Conservation (phyloP, 2,113 vertebrate species). For the Vidua macroura region DNA sequence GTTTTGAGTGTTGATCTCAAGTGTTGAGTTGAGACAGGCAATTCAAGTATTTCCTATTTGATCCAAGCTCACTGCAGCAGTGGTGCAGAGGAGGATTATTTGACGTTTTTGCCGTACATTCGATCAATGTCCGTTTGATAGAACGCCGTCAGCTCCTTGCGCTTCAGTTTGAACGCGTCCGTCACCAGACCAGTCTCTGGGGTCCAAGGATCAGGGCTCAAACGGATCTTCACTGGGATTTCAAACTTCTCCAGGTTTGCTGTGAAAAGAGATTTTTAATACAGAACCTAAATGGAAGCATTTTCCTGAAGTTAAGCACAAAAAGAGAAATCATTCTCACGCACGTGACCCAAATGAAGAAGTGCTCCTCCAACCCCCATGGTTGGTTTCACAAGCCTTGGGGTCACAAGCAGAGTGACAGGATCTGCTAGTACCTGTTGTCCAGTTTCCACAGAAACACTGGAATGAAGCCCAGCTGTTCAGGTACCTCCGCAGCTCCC, state of each 20-base stretch:
- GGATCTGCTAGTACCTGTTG: background rate
- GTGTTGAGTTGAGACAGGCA: conserved; percentile 60
- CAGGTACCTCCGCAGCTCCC: background rate
- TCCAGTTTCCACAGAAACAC: background rate
- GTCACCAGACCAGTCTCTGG: conserved; percentile 95
- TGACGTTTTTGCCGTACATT: conserved; percentile 85
- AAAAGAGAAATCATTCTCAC: accelerated
- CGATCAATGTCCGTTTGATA: conserved; percentile 90
- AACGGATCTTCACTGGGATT: conserved; percentile 88
- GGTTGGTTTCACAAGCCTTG: background rate
- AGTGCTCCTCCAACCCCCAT: background rate
- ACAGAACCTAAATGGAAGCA: background rate
- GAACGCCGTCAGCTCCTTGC: conserved; percentile 87
- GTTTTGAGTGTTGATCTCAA: conserved; percentile 64
- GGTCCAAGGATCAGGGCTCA: conserved; percentile 92
- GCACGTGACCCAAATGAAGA: accelerated
- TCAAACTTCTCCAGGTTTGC: conserved; percentile 93
- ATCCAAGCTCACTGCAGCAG: conserved; percentile 66
- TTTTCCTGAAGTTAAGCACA: background rate
- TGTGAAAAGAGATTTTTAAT: conserved; percentile 38
- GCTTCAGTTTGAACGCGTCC: conserved; percentile 95
- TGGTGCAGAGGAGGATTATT: conserved; percentile 34
- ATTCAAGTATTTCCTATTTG: conserved; percentile 80
- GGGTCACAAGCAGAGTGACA: background rate
- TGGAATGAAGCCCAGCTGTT: background rate